A percentile compares a stretch with the other conserved stretches of the same genome.
Conservation (phyloP, 2,888 invertebrate genomes). For the Callosobruchus maculatus region DNA sequence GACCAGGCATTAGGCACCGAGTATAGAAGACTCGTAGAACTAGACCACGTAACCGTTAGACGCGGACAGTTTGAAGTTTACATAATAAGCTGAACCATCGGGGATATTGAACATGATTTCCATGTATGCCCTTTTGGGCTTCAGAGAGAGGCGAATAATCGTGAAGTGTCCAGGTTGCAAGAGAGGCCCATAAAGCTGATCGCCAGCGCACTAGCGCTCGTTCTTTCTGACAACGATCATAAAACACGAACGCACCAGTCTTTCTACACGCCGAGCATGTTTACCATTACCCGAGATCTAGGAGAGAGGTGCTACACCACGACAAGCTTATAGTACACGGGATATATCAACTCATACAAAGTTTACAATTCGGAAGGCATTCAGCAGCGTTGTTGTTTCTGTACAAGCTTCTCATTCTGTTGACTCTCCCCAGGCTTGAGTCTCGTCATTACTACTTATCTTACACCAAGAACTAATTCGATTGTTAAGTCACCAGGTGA, state of each 20-base stretch:
- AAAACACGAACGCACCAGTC: background rate
- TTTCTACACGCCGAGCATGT: background rate
- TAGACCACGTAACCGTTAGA: background rate
- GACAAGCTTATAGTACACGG: background rate
- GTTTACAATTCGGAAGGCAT: no score
- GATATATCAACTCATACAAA: no score
- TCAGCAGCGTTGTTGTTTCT: no score
- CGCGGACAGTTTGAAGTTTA: background rate
- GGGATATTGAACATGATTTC: background rate
- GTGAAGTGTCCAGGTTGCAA: background rate
- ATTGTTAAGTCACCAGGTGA: no score
- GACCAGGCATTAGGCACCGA: no score
- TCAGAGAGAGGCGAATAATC: background rate
- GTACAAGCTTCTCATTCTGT: no score
- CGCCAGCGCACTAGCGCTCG: background rate
- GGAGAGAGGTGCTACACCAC: background rate
- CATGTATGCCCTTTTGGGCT: background rate
- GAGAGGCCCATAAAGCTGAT: background rate
- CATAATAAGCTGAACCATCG: background rate
- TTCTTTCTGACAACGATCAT: background rate
- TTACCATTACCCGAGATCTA: background rate
- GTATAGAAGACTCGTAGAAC: background rate
- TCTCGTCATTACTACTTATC: no score
- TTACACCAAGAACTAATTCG: no score
- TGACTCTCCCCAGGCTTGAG: no score